Evolutionary conservation across 2,797 vertebrate genomes (phyloP).

Genomic region (Xiphorhynchus erythropygius): DNA sequence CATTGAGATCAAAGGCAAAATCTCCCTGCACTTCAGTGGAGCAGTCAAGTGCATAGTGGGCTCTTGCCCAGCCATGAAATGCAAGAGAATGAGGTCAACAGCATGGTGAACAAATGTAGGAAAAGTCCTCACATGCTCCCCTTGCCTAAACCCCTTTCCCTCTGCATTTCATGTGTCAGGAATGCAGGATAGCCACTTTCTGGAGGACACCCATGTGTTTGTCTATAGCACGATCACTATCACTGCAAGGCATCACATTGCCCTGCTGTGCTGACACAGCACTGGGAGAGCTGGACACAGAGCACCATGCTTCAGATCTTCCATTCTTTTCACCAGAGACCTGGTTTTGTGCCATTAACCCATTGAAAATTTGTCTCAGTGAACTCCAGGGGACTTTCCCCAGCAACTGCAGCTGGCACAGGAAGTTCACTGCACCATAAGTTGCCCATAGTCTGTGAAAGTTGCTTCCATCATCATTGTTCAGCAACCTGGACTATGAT

Average conservation of each 20-base stretch:
- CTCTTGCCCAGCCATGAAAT: not conserved
- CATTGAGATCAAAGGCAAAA: not conserved
- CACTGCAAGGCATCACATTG: not conserved
- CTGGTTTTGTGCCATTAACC: not conserved
- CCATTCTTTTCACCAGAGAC: not conserved
- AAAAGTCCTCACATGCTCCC: not conserved
- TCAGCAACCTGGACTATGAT: not conserved
- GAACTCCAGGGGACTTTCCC: not conserved
- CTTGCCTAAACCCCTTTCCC: not conserved
- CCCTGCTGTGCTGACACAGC: not conserved
- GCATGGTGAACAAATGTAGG: not conserved
- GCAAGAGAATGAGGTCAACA: not conserved
- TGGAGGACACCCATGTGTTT: not conserved
- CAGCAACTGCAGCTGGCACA: not conserved
- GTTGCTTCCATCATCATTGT: not conserved
- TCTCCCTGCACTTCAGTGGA: not conserved
- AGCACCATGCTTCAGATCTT: conserved; percentile 6
- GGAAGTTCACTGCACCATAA: not conserved
- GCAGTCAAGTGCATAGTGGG: not conserved
- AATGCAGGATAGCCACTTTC: not conserved
- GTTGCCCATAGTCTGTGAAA: not conserved
- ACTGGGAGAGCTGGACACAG: not conserved
- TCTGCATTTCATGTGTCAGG: rapidly evolving
- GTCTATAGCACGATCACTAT: too few relatives aligned
- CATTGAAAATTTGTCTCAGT: not conserved